Evolutionary conservation across 2,113 vertebrate genomes (phyloP), one percentile per base, ranked within the genome.

Genomic region (Ochotona curzoniae): DNA sequence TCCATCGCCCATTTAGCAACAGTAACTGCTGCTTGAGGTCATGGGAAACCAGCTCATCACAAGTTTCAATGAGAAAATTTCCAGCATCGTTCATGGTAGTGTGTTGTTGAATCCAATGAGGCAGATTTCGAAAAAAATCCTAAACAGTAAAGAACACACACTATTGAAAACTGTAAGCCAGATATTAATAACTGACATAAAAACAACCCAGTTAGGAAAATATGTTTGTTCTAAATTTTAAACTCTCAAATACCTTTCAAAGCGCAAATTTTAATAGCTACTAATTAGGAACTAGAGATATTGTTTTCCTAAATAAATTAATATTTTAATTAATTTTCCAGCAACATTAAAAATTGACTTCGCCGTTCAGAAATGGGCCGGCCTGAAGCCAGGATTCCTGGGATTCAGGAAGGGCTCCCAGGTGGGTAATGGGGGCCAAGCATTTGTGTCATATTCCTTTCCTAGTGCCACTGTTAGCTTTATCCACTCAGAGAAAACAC

Each of bases 21-120:
- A 99, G 97, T 60, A 99, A 97, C 78, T 99, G 99, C 97, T 99
- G 99, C 93, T 99, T 99, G 30, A 99, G 98, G 87, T 99, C 99
- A 63, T 99, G 98, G 38, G 99, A 99, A 82, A 99, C 98, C 0
- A 98, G 98, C n/a, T 99, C 99, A 67, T 99, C 99, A 28, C 99
- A 99, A 0, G 99, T 99, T 97, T 99, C 99, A 30, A 99, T 99
- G 4, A 99, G 98, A 94, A 99, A 99, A 97, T 99, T 99, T 57
- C 99, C 99, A 7, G 99, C 98, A 70, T 99, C 99, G 5, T 99
- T 99, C 99, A 99, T 99, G 95, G 99, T 98, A 92, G 98, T 98
- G 94, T 99, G 99, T 95, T 99, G 99, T 94, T 99, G 99, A 87
- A 99, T 99, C 99, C 99, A 98, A 54, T 98, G 98, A 95, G 98